Conservation (phyloP, 1,140 invertebrate species). For the Drosophila bocqueti region DNA sequence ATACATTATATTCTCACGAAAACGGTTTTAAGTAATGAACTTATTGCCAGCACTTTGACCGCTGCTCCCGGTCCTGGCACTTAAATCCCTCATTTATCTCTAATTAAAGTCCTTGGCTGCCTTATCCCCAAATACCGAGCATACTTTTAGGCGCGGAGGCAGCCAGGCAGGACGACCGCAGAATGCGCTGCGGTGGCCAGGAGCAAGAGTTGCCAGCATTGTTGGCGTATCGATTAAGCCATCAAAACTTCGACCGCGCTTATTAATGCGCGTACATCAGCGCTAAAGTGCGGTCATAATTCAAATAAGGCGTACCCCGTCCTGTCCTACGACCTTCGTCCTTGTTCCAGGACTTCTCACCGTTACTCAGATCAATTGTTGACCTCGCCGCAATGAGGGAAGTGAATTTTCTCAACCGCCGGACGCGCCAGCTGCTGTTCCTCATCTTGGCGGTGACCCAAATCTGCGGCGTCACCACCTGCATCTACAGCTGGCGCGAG, state of each 20-base stretch:
- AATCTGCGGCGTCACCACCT: constrained; percentile 35
- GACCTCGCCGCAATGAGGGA: constrained; percentile 28
- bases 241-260: constrained; percentile 51
- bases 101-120: constrained; percentile 15
- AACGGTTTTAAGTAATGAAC: neutral
- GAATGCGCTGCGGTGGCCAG: constrained; percentile 25
- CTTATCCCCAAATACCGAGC: constrained; percentile 1
- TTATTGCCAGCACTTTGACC: neutral
- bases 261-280: constrained; percentile 55
- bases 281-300: constrained; percentile 54
- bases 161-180: constrained; percentile 19
- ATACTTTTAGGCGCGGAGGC: constrained; percentile 13
- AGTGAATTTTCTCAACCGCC: constrained; percentile 46
- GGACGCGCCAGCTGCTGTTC: constrained; percentile 25
- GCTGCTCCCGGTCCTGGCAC: neutral
- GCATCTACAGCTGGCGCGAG: constrained; percentile 10
- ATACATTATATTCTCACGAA: neutral
- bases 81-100: neutral
- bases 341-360: neutral
- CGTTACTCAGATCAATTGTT: constrained; percentile 6
- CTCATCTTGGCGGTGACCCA: constrained; percentile 31
- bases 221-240: constrained; percentile 41
- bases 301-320: constrained; percentile 26
- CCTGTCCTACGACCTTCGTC: neutral
- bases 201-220: neutral